These are phyloP conservation scores for Odocoileus hemionus DNA, from an alignment of 2,113 vertebrate genomes.

Conservation along the genomic window DNA sequence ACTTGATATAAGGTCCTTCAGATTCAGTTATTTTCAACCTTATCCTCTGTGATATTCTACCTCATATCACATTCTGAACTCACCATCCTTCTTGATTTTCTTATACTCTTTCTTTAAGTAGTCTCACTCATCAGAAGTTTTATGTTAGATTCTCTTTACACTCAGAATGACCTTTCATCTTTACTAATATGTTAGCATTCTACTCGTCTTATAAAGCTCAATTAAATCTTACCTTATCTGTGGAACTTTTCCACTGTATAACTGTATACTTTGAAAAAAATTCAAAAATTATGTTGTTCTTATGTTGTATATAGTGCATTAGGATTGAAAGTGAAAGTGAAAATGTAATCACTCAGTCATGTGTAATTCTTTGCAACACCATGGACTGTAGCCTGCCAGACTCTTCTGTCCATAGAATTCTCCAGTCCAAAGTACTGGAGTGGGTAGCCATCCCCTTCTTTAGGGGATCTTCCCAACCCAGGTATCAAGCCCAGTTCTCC, in stretches of 20 bases:
- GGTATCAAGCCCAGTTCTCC: neutral
- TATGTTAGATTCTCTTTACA: neutral
- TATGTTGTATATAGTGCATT: neutral
- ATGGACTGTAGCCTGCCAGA: neutral
- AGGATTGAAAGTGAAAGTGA: neutral
- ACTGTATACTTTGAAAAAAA: neutral
- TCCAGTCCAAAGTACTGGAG: neutral
- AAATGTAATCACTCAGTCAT: neutral
- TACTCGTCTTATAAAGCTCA: neutral
- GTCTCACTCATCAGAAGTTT: neutral
- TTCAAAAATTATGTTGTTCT: neutral
- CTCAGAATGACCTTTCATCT: neutral
- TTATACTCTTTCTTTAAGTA: neutral
- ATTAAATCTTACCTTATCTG: neutral
- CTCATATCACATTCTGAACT: neutral
- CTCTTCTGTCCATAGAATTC: neutral
- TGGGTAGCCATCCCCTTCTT: neutral
- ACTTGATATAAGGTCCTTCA: neutral
- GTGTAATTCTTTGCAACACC: neutral
- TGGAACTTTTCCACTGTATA: neutral
- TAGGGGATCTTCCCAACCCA: neutral
- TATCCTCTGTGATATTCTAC: neutral
- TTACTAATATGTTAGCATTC: neutral
- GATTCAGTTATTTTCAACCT: neutral
- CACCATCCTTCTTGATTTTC: neutral